Percentiles rank a stretch among this genome's conserved stretches.
These are phyloP conservation scores for Boloria selene DNA, from an alignment of 2,888 invertebrate genomes.

Conservation along the genomic window DNA sequence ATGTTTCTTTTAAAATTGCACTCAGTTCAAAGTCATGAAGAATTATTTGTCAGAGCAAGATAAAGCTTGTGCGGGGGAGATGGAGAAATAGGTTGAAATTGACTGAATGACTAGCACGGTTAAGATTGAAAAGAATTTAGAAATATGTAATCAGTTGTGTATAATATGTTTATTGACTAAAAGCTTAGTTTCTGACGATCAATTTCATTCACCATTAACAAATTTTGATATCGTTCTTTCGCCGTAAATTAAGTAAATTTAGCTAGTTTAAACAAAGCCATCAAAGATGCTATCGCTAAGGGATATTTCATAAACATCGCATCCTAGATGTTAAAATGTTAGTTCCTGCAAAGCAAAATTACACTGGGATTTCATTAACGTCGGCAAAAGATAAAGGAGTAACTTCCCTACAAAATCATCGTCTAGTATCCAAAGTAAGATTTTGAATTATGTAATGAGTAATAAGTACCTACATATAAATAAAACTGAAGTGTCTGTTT, in stretches of 20 bases:
- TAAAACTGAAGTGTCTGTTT: too few species aligned
- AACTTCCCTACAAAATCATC: neutral
- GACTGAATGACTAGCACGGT: neutral
- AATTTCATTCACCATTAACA: too few species aligned
- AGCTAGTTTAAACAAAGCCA: constrained; percentile 27
- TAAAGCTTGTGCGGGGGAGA: neutral
- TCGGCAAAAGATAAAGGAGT: neutral
- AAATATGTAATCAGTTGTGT: constrained; percentile 8
- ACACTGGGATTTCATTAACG: constrained; percentile 27
- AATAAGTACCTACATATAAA: neutral
- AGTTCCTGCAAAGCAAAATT: constrained; percentile 24
- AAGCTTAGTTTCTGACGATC: constrained; percentile 47
- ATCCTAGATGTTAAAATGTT: constrained; percentile 32
- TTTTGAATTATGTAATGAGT: neutral
- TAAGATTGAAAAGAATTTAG: neutral
- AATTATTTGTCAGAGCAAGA: constrained; percentile 16
- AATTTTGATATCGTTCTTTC: constrained; percentile 45
- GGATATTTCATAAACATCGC: constrained; percentile 42
- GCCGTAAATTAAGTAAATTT: constrained; percentile 47
- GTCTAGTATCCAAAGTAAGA: neutral
- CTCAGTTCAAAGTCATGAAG: constrained; percentile 38
- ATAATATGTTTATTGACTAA: constrained; percentile 14
- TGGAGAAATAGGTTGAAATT: neutral
- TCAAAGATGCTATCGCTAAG: constrained; percentile 30
- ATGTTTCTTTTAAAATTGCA: constrained; percentile 48